Evolutionary conservation across 2,888 invertebrate species (phyloP).

Genomic region (Cactoblastis cactorum): DNA sequence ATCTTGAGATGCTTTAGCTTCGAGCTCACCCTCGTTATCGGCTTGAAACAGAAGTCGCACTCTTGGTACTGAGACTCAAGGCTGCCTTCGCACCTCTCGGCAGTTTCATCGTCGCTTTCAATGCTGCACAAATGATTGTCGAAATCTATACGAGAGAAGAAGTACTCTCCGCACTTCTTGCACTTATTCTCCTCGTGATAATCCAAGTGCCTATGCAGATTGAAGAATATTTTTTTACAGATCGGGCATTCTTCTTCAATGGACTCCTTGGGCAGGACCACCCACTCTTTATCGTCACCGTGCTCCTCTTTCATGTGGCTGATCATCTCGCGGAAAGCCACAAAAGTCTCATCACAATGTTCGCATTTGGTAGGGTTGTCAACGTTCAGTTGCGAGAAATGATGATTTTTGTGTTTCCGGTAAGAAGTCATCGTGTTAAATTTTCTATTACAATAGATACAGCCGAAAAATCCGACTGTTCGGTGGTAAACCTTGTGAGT

Average conservation of each 20-base stretch:
- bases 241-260: conserved; percentile 63
- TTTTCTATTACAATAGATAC: conserved; percentile 71
- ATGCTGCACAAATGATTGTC: conserved; percentile 68
- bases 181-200: conserved; percentile 73
- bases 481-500: conserved; percentile 69
- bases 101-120: conserved; percentile 64
- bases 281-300: conserved; percentile 69
- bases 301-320: conserved; percentile 70
- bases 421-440: conserved; percentile 70
- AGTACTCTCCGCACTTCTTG: conserved; percentile 71
- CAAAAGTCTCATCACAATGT: conserved; percentile 77
- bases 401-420: conserved; percentile 74
- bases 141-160: conserved; percentile 56
- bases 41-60: conserved; percentile 72
- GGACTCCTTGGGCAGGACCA: conserved; percentile 62
- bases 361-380: conserved; percentile 71
- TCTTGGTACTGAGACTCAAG: conserved; percentile 54
- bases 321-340: conserved; percentile 74
- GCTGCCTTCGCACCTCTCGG: conserved; percentile 26
- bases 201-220: conserved; percentile 61
- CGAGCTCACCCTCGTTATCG: conserved; percentile 54
- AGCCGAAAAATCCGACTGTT: conserved; percentile 64
- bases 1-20: conserved; percentile 56
- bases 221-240: conserved; percentile 65
- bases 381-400: conserved; percentile 56